Evolutionary conservation across 1,140 invertebrate species (phyloP), one percentile per base, ranked within the genome.

Genomic region (Metaphire vulgaris): DNA sequence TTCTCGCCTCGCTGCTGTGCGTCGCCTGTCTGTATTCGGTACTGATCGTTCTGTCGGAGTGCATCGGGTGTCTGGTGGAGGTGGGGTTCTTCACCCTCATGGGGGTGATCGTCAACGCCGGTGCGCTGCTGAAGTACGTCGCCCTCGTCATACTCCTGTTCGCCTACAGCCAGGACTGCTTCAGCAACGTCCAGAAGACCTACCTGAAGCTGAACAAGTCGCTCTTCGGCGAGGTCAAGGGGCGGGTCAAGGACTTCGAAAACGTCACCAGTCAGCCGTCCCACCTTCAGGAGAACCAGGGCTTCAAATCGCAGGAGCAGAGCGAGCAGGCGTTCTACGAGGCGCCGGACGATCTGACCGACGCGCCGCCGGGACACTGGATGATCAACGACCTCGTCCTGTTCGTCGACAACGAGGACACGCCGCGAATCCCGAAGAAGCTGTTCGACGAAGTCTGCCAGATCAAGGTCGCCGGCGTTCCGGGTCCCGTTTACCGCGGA

Each of bases 81-180:
- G 80, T 85, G 12, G 68, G 83, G 66, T 80, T 82, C 2, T 85
- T 85, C 65, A 85, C 84, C 1, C 82, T 85, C 81, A 85, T 85
- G 84, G 84, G 84, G 0, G 83, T 85, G 31, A 85, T 85, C 31
- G 82, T 85, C 12, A 85, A 85, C 76, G 84, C 84, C 2, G 83
- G 83, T n/a, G 79, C 78, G n/a, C 83, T 83, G 14, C 80, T 85
- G 1, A 81, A 84, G 72, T 85, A 85, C 78, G 81, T 84, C 28
- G 82, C 81, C 21, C 83, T 85, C 82, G 81, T 82, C 30, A 74
- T 85, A 1, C 79, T 85, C 16, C 83, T 85, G 16, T 77, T 85
- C 30, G 80, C 85, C 12, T 85, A 85, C 80, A 85, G 84, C 81
- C 82, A 85, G 78, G 83, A 83, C 78, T 84, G 82, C 74, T 85